phyloP scores from a whole-genome alignment of 2,888 invertebrate species.

The Drosophila lacicola region DNA sequence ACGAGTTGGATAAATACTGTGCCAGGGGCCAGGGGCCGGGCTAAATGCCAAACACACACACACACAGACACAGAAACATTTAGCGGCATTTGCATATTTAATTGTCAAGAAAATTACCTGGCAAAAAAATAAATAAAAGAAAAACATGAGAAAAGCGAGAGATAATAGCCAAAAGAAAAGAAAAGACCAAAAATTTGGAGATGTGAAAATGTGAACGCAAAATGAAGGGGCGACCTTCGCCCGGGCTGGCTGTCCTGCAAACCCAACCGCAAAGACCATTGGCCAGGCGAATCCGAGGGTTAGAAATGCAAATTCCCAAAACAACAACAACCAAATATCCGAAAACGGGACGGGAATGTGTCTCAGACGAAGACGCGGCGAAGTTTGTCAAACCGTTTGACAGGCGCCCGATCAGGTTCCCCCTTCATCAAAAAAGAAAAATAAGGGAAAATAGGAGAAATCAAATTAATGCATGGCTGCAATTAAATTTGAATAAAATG shows the following conservation, averaged over 20 bases:
- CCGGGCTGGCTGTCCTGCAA: background rate
- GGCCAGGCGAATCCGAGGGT: slow-evolving; percentile 14
- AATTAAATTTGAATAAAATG: slow-evolving; percentile 78
- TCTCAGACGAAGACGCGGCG: background rate
- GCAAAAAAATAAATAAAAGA: slow-evolving; percentile 13
- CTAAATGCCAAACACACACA: slow-evolving; percentile 27
- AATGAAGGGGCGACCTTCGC: background rate
- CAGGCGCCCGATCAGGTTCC: slow-evolving; percentile 70
- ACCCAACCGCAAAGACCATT: slow-evolving; percentile 28
- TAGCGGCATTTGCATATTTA: slow-evolving; percentile 71
- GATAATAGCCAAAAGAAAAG: slow-evolving; percentile 6
- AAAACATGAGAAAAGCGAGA: slow-evolving; percentile 7
- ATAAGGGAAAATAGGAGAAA: background rate
- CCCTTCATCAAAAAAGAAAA: background rate
- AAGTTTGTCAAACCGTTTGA: slow-evolving; percentile 68
- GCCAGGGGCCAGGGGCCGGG: slow-evolving; percentile 6
- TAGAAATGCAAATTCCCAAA: no score
- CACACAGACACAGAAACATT: slow-evolving; percentile 33
- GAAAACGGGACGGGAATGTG: background rate
- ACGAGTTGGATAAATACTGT: background rate
- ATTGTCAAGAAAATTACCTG: slow-evolving; percentile 70
- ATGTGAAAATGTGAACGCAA: slow-evolving; percentile 28
- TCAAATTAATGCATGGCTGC: slow-evolving; percentile 68
- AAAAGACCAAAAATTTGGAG: slow-evolving; percentile 35
- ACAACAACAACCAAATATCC: background rate